These are phyloP conservation scores for Brachionus paranguensis DNA, from an alignment of 1,140 invertebrate genomes.

Conservation along the genomic window DNA sequence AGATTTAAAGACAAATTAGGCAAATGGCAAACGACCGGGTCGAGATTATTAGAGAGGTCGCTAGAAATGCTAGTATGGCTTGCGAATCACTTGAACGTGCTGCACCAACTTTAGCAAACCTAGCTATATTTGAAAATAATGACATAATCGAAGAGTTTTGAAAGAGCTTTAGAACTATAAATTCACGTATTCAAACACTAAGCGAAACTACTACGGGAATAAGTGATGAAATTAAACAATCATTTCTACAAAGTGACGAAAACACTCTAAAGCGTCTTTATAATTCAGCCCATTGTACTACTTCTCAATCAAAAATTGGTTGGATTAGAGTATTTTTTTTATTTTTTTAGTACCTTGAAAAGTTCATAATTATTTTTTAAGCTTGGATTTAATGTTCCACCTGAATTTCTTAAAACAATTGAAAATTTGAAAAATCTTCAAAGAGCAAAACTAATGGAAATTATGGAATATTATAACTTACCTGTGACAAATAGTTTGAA, in stretches of 20 bases:
- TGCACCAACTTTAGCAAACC: background rate
- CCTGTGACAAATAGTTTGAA: background rate
- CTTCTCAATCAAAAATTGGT: background rate
- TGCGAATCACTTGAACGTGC: background rate
- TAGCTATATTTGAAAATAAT: background rate
- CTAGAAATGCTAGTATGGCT: background rate
- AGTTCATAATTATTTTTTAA: background rate
- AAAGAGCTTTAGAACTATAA: background rate
- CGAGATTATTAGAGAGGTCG: background rate
- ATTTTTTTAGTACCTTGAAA: background rate
- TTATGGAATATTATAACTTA: background rate
- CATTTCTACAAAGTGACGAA: background rate
- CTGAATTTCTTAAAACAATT: background rate
- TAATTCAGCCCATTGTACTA: background rate
- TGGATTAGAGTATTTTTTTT: background rate
- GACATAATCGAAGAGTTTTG: background rate
- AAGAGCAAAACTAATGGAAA: background rate
- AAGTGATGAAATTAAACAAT: background rate
- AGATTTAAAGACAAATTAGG: too few relatives aligned
- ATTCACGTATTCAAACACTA: too few relatives aligned
- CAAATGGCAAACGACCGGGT: background rate
- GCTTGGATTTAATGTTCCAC: background rate
- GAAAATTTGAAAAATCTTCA: background rate
- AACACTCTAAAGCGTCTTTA: background rate
- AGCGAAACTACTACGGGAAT: too few relatives aligned